Percentiles rank a stretch among this genome's conserved stretches.
Evolutionary conservation across 2,113 vertebrate species (phyloP).

Genomic region (Macquaria ambigua): DNA sequence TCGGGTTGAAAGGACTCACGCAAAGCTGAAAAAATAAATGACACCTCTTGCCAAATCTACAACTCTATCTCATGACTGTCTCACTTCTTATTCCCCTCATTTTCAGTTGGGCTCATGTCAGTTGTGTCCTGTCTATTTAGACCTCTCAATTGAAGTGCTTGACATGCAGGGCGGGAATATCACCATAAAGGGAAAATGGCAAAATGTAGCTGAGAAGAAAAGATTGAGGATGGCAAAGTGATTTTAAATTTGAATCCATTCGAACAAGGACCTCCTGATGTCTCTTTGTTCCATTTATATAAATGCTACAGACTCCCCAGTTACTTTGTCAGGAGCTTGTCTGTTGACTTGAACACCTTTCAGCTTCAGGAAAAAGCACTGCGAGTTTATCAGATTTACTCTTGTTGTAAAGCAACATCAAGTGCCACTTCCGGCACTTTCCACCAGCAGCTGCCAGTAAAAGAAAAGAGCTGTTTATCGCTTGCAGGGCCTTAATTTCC

Average conservation of each 20-base stretch:
- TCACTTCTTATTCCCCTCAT: background rate
- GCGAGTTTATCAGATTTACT: conserved; percentile 21
- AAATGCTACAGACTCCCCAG: background rate
- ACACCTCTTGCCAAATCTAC: conserved; percentile 28
- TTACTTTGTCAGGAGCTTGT: background rate
- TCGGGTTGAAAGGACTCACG: conserved; percentile 31
- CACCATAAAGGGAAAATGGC: background rate
- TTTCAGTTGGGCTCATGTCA: background rate
- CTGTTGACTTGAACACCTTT: background rate
- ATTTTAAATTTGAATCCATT: background rate
- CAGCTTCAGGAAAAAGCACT: conserved; percentile 6
- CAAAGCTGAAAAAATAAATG: conserved; percentile 11
- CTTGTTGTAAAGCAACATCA: conserved; percentile 51
- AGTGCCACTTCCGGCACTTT: conserved; percentile 27
- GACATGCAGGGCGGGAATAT: too few species aligned
- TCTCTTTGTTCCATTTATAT: background rate
- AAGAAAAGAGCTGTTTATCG: conserved; percentile 18
- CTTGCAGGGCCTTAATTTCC: conserved; percentile 45
- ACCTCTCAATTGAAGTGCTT: too few species aligned
- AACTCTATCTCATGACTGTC: background rate
- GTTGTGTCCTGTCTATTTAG: too few species aligned
- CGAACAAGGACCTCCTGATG: conserved; percentile 1
- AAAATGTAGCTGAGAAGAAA: background rate
- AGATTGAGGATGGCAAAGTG: background rate
- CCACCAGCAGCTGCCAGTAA: conserved; percentile 6